Base-by-base conservation (phyloP, 2,797 vertebrate genomes). In the Sebastes minor region DNA sequence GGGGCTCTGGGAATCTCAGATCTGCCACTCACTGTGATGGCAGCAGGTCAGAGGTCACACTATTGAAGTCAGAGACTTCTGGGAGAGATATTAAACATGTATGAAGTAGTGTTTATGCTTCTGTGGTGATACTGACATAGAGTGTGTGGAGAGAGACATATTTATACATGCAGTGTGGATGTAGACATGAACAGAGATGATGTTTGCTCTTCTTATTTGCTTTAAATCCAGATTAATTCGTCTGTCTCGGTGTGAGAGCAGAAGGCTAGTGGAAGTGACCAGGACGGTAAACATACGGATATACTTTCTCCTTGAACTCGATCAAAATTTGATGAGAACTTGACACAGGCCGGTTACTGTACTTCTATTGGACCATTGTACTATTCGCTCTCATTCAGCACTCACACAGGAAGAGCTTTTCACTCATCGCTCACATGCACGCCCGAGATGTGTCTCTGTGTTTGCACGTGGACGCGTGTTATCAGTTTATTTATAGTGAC, bases 301-400 rank as follows among this genome's bases (percentile, higher is more conserved):
- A 33, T 78, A 62, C 81, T 92, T 92, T 85, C 88, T 85, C 20
- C 71, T 78, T 84, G 74, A 90, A 80, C 85, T 84, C 74, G 28
- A 88, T 95, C 71, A 94, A 92, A 92, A 65, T 94, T 92, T 90
- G 84, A 95, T 23, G 82, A 91, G 93, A 94, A 91, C 86, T 80
- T 83, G 91, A 95, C 84, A 74, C 80, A 89, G 72, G 78, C 57
- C 18, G 18, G 49, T 67, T 38, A 10, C 16, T 13, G 52, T 7
- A 1, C 67, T 38, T 35, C 27, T 16, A 12, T 16, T 22, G 28
- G 61, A 25, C 62, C 46, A 8, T 68, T 76, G 69, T 49, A 30
- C 38, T 67, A 12, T 66, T 73, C 59, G 55, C 72, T 72, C 42
- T 76, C 42, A 42, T 79, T 77, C 84, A 83, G 38, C 61, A n/a